Evolutionary conservation across 2,797 vertebrate genomes (phyloP).

Genomic region (Orestias chungarensis): DNA sequence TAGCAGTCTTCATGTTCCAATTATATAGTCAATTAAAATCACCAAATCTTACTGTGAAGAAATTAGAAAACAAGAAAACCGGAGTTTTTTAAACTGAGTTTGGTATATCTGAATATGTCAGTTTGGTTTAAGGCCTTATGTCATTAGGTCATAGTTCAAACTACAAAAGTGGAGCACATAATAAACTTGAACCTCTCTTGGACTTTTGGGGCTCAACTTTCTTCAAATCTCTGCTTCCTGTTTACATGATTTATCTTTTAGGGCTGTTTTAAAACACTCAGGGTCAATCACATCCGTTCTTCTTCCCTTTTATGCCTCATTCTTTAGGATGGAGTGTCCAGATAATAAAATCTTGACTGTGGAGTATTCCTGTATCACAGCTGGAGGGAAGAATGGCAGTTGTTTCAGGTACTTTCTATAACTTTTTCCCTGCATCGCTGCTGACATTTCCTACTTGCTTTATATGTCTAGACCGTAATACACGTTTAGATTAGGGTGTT

Average conservation of each 20-base stretch:
- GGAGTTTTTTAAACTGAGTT: neutral
- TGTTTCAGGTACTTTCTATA: constrained; percentile 79
- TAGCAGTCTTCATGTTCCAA: neutral
- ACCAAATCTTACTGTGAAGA: neutral
- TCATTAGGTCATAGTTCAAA: neutral
- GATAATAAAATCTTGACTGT: constrained; percentile 81
- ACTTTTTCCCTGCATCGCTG: neutral
- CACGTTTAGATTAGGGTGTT: constrained; percentile 6
- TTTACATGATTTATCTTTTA: neutral
- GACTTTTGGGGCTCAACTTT: neutral
- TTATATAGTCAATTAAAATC: no score
- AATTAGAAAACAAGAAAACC: neutral
- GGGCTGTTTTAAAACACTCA: neutral
- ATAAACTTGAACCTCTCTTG: constrained; percentile 1
- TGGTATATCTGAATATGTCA: neutral
- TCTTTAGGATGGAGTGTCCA: constrained; percentile 75
- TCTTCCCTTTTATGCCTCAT: constrained; percentile 3
- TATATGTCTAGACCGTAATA: neutral
- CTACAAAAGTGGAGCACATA: neutral
- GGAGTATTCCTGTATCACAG: constrained; percentile 78
- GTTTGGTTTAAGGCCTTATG: neutral
- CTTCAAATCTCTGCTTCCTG: neutral
- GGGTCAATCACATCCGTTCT: constrained; percentile 6
- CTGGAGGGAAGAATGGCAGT: constrained; percentile 75
- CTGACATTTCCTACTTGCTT: constrained; percentile 8